Percentiles rank a stretch among this genome's conserved stretches.
Evolutionary conservation across 2,797 vertebrate species (phyloP).

Genomic region (Periophthalmus magnuspinnatus): DNA sequence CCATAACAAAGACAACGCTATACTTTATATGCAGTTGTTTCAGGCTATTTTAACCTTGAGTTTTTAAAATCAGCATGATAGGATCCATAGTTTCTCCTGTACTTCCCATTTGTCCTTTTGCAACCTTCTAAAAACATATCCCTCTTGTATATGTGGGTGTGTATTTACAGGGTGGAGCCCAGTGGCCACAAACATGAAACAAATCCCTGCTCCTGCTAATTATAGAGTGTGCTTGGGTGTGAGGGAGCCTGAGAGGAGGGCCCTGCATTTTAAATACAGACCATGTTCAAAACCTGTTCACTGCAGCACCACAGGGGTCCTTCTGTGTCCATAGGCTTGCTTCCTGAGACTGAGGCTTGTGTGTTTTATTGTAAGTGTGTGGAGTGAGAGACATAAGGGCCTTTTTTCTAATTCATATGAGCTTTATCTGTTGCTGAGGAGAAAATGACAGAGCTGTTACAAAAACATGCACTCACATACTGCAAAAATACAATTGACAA

Average conservation of each 20-base stretch:
- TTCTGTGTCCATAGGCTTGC: constrained; percentile 29
- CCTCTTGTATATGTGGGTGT: constrained; percentile 25
- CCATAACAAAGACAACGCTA: background rate
- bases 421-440: background rate
- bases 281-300: constrained; percentile 32
- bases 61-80: background rate
- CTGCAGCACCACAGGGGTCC: constrained; percentile 26
- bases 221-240: constrained; percentile 33
- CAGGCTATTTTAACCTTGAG: background rate
- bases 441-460: too few relatives aligned
- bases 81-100: background rate
- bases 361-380: constrained; percentile 2
- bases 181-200: constrained; percentile 46
- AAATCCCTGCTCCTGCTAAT: constrained; percentile 38
- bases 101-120: background rate
- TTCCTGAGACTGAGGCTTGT: constrained; percentile 23
- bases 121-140: background rate
- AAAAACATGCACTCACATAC: too few relatives aligned
- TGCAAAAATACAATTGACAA: too few relatives aligned
- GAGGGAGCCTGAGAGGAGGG: constrained; percentile 32
- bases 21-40: background rate
- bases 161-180: constrained; percentile 55
- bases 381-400: background rate
- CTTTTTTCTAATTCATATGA: background rate
- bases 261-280: constrained; percentile 53